Base-by-base conservation (phyloP, 1,140 invertebrate genomes). In the Pseudomyrmex sp. region DNA sequence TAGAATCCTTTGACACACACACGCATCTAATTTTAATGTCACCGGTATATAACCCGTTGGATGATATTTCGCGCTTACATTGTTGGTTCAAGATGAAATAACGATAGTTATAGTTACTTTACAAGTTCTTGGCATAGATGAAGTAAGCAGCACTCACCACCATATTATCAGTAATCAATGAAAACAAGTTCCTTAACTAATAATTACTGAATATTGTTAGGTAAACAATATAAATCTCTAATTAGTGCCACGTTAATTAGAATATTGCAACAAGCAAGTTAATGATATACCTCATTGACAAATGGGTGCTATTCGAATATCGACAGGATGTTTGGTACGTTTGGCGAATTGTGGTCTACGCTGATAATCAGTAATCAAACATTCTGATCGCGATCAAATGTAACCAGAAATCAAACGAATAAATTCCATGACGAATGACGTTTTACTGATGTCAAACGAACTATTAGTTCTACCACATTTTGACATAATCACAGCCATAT, bases 201-300 rank as follows among this genome's bases (percentile, higher is more conserved):
- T 75, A 84, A 26, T 26, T 3, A 79, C 83, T 83, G 66, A 56
- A 5, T 8, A 52, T 26, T 4, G 23, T 46, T 61, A 73, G 23
- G 20, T 63, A 74, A 54, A 70, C 56, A 44, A 62, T 72, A 26
- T 3, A 26, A 75, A 80, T 84, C 26, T 54, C 74, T 86, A 88
- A 87, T 87, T 84, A 86, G 69, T 10, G 10, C 1, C 50, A 50
- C 61, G 69, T 56, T 80, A 87, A 88, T 87, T 87, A 87, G 65
- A 59, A 61, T 52, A 35, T 54, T 54, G 59, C 66, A 66, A 72
- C 66, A 76, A 44, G 13, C 72, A 35, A 62, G 83, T 61, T 73
- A 2, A 76, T 76, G 82, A 68, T 77, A 52, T 18, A 69, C 2
- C 63, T 58, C 69, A 65, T 79, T 68, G 75, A 68, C 50, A 77